Evolutionary conservation across 2,113 vertebrate species (phyloP).

Genomic region (Oxygymnocypris stewartii): DNA sequence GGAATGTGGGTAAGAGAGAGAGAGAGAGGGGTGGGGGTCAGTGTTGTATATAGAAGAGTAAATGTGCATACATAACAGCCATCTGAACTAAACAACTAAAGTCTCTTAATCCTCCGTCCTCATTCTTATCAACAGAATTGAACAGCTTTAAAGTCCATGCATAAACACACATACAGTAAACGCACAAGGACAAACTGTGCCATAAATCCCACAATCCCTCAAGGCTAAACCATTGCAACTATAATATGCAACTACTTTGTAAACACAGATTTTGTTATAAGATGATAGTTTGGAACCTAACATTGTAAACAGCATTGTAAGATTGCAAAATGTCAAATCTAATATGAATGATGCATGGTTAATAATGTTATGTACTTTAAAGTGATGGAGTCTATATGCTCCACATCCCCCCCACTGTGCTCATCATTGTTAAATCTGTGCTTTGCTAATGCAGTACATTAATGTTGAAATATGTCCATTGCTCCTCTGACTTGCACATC

Average conservation of each 20-base stretch:
- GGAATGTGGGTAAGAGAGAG: background rate
- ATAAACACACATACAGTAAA: background rate
- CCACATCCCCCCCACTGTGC: too few species aligned
- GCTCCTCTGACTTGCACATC: conserved; percentile 13
- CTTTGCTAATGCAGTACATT: conserved; percentile 1
- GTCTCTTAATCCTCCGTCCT: conserved; percentile 29
- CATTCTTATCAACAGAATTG: conserved; percentile 38
- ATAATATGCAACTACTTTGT: background rate
- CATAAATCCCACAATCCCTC: background rate
- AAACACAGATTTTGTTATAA: background rate
- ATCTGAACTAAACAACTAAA: background rate
- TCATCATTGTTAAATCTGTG: background rate
- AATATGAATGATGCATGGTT: background rate
- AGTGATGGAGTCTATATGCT: background rate
- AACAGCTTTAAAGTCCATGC: conserved; percentile 35
- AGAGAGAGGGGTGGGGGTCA: background rate
- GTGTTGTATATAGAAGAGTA: background rate
- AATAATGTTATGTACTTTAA: background rate
- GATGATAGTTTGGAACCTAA: background rate
- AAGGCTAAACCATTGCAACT: background rate
- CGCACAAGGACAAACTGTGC: background rate
- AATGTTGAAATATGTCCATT: conserved; percentile 11
- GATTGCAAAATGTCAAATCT: background rate
- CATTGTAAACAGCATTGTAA: background rate
- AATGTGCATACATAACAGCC: background rate